phyloP scores from a whole-genome alignment of 2,888 invertebrate genomes.

The Brachylomia viminalis region DNA sequence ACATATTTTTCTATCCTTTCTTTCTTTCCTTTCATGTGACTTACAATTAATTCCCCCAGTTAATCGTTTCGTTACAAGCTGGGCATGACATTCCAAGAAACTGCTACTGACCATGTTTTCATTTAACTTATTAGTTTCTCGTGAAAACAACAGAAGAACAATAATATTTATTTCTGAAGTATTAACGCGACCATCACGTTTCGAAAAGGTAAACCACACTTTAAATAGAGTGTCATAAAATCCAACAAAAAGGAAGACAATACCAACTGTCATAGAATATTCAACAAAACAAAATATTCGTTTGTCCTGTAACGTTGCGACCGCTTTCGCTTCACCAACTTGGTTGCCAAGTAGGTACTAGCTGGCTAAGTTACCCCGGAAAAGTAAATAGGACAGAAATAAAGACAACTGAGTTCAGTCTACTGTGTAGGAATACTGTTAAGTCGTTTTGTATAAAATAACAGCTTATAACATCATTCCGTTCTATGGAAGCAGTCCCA shows the following conservation, averaged over 20 bases:
- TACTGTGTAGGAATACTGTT: neutral
- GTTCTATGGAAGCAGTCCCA: neutral
- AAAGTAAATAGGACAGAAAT: constrained; percentile 14
- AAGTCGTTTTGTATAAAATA: constrained; percentile 1
- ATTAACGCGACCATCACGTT: neutral
- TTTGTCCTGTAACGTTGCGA: constrained; percentile 3
- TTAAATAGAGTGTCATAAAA: neutral
- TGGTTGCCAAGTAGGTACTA: constrained; percentile 12
- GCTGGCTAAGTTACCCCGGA: neutral
- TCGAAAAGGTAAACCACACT: neutral
- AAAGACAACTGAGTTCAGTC: constrained; percentile 8
- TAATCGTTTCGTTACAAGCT: too few species aligned
- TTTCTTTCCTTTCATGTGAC: too few species aligned
- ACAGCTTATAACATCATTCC: neutral
- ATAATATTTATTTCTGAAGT: too few species aligned
- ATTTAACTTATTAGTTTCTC: neutral
- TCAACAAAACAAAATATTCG: constrained; percentile 16
- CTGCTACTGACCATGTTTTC: neutral
- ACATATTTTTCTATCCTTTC: too few species aligned
- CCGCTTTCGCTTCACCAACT: constrained; percentile 19
- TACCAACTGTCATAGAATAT: constrained; percentile 9
- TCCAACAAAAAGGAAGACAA: neutral
- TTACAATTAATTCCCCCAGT: too few species aligned
- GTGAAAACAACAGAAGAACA: neutral
- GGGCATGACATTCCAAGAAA: neutral